These are phyloP conservation scores for Carcharodon carcharias DNA, from an alignment of 2,797 vertebrate species.

Conservation along the genomic window DNA sequence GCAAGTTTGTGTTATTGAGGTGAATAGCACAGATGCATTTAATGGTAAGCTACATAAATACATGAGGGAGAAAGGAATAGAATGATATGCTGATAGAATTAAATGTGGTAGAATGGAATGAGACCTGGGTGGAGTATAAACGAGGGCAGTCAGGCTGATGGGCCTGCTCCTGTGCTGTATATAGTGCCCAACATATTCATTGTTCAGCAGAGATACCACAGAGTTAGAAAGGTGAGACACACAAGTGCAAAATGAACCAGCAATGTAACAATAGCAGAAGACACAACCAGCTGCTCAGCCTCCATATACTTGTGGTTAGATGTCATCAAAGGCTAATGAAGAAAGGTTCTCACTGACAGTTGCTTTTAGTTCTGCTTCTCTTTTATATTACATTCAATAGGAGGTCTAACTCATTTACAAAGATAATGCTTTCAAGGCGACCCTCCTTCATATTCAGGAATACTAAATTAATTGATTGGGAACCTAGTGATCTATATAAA, in stretches of 20 bases:
- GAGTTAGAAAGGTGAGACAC: conserved; percentile 44
- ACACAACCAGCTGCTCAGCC: conserved; percentile 44
- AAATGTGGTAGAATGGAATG: background rate
- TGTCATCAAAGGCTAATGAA: background rate
- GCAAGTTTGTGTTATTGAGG: background rate
- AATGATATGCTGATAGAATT: background rate
- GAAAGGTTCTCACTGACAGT: conserved; percentile 1
- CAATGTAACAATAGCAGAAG: conserved; percentile 44
- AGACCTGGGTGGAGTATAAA: background rate
- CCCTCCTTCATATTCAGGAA: background rate
- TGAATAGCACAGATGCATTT: background rate
- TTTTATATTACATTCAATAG: background rate
- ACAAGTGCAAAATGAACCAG: conserved; percentile 43
- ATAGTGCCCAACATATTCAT: conserved; percentile 41
- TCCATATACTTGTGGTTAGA: conserved; percentile 42
- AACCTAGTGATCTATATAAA: background rate
- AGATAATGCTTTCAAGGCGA: background rate
- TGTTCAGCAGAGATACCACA: conserved; percentile 43
- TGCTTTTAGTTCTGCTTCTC: background rate
- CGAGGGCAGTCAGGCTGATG: background rate
- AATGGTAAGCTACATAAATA: background rate
- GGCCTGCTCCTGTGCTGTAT: background rate
- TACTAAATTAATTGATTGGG: conserved; percentile 12
- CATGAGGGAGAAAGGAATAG: background rate
- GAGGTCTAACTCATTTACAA: background rate